Percentiles rank a stretch among this genome's conserved stretches.
phyloP scores from a whole-genome alignment of 2,113 vertebrate species.

The Pachypanchax playfairii region DNA sequence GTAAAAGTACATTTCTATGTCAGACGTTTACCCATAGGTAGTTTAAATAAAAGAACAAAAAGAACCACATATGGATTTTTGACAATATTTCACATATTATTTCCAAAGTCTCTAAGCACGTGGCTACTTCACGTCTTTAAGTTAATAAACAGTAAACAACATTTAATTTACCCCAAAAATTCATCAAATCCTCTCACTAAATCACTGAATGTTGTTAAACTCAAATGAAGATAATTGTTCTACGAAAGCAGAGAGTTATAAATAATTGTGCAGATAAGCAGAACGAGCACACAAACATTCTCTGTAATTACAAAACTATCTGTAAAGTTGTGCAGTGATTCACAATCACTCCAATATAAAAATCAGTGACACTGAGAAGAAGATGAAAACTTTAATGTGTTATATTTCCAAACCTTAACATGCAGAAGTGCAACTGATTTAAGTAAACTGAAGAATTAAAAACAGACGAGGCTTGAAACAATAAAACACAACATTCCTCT shows the following conservation, averaged over 20 bases:
- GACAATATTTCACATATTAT: conserved; percentile 5
- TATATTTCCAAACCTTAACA: neutral
- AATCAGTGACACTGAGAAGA: neutral
- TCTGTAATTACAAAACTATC: neutral
- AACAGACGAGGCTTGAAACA: neutral
- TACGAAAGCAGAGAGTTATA: conserved; percentile 25
- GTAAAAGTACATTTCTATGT: no score
- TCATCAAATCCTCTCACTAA: conserved; percentile 41
- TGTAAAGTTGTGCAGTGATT: neutral
- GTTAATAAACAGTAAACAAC: conserved; percentile 17
- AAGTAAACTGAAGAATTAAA: neutral
- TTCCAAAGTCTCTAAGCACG: neutral
- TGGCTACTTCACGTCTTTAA: neutral
- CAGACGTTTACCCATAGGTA: no score
- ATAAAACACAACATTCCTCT: neutral
- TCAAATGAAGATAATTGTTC: conserved; percentile 37
- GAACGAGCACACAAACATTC: neutral
- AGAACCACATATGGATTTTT: no score
- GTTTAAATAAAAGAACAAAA: no score
- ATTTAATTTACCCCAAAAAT: conserved; percentile 21
- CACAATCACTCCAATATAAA: neutral
- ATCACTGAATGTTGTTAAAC: conserved; percentile 1
- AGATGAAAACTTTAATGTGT: neutral
- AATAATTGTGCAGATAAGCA: conserved; percentile 23
- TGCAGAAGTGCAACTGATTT: no score